phyloP scores from a whole-genome alignment of 2,797 vertebrate species.

The Lacerta viridis region DNA sequence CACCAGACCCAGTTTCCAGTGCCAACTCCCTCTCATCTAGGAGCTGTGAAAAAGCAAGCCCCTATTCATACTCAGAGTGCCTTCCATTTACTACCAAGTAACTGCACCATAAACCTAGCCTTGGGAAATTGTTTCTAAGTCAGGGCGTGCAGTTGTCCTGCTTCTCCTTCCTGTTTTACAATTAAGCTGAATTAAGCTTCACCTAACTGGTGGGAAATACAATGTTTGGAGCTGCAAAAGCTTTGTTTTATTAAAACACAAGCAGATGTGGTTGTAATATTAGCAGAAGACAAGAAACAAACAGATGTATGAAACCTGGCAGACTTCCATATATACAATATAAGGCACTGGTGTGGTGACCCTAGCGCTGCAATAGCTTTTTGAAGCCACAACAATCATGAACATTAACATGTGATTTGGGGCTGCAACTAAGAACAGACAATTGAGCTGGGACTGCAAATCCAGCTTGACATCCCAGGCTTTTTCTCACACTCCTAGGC shows the following conservation, averaged over 20 bases:
- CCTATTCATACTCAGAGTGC: neutral
- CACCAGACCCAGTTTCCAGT: neutral
- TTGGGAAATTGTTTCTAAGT: too few species aligned
- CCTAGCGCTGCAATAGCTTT: neutral
- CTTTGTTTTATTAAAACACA: neutral
- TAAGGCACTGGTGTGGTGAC: neutral
- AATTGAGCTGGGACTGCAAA: constrained; percentile 22
- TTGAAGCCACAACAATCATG: neutral
- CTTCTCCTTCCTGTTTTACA: neutral
- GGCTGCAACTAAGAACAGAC: constrained; percentile 3
- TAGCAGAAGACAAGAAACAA: neutral
- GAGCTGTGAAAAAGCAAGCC: neutral
- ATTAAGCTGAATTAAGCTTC: neutral
- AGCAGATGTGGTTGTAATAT: neutral
- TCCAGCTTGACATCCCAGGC: constrained; percentile 3
- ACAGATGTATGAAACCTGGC: neutral
- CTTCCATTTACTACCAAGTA: neutral
- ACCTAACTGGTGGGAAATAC: neutral
- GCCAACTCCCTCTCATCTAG: neutral
- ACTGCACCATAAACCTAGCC: neutral
- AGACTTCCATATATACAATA: neutral
- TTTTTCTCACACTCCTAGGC: constrained; percentile 43
- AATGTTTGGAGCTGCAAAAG: neutral
- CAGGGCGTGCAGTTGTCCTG: neutral
- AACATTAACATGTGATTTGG: neutral